A percentile compares a stretch with the other conserved stretches of the same genome.
phyloP scores from a whole-genome alignment of 2,888 invertebrate species.

The Torymus texanus region DNA sequence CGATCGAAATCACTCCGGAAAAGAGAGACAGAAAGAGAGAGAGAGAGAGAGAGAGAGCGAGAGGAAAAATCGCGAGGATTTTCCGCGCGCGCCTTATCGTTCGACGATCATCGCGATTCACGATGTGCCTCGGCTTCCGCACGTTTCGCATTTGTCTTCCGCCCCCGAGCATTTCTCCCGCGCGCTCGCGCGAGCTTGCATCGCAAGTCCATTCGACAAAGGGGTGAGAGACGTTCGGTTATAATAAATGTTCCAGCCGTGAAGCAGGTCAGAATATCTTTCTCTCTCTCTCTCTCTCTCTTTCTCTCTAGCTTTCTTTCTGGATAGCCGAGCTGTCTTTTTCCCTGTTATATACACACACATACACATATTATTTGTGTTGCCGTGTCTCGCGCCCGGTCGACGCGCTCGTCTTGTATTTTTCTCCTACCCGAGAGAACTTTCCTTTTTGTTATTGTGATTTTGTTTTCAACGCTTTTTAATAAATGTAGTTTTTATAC shows the following conservation, averaged over 20 bases:
- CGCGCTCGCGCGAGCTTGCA: constrained; percentile 4
- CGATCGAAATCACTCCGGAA: constrained; percentile 33
- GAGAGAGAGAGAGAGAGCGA: too few species aligned
- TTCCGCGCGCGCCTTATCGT: constrained; percentile 18
- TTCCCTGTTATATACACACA: too few species aligned
- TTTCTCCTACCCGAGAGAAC: too few species aligned
- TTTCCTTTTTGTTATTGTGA: too few species aligned
- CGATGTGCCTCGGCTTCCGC: constrained; percentile 30
- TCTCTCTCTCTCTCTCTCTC: not conserved
- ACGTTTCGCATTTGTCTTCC: constrained; percentile 50
- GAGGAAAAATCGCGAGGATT: constrained; percentile 11
- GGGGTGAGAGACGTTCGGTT: constrained; percentile 24
- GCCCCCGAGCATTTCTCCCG: constrained; percentile 16
- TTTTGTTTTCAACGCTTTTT: too few species aligned
- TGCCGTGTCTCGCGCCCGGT: too few species aligned
- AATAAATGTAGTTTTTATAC: too few species aligned
- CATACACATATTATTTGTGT: too few species aligned
- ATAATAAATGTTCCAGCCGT: constrained; percentile 57
- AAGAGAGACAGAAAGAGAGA: too few species aligned
- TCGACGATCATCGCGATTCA: constrained; percentile 33
- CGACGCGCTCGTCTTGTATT: too few species aligned
- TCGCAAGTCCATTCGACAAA: constrained; percentile 43
- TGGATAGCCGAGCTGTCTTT: too few species aligned
- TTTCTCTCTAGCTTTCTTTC: not conserved
- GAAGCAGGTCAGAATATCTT: constrained; percentile 48